Evolutionary conservation across 2,113 vertebrate species (phyloP).

Genomic region (Caranx ignobilis): DNA sequence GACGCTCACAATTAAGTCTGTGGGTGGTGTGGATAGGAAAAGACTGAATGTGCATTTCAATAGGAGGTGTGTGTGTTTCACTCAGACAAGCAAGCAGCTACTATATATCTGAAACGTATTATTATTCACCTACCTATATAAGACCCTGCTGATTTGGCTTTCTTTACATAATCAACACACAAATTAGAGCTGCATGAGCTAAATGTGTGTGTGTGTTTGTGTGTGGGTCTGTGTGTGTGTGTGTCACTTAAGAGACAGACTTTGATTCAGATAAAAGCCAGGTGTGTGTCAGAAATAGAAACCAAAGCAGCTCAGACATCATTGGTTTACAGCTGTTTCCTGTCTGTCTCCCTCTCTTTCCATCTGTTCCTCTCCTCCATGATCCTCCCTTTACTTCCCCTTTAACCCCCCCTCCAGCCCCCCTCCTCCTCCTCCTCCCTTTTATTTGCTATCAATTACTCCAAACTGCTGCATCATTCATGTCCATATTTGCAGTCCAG

Average conservation of each 20-base stretch:
- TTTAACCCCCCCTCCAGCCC: neutral
- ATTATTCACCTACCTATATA: neutral
- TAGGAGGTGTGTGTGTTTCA: neutral
- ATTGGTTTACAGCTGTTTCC: constrained; percentile 58
- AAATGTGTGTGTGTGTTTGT: constrained; percentile 36
- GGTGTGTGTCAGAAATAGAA: constrained; percentile 68
- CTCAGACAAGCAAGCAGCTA: neutral
- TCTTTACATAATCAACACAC: neutral
- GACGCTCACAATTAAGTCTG: constrained; percentile 28
- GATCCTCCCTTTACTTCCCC: neutral
- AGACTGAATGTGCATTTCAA: constrained; percentile 10
- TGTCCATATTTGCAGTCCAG: neutral
- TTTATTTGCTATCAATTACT: constrained; percentile 8
- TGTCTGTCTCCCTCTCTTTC: constrained; percentile 35
- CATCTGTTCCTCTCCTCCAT: constrained; percentile 21
- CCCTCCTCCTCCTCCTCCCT: neutral
- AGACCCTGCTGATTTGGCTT: neutral
- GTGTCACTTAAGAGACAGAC: constrained; percentile 12
- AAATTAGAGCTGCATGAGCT: neutral
- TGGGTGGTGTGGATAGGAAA: neutral
- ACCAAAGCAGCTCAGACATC: constrained; percentile 42
- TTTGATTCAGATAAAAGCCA: constrained; percentile 65
- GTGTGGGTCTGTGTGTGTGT: constrained; percentile 27
- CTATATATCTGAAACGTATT: neutral
- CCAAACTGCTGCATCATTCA: constrained; percentile 19